These are phyloP conservation scores for Apotomis turbidana DNA, from an alignment of 2,888 invertebrate genomes.

Conservation along the genomic window DNA sequence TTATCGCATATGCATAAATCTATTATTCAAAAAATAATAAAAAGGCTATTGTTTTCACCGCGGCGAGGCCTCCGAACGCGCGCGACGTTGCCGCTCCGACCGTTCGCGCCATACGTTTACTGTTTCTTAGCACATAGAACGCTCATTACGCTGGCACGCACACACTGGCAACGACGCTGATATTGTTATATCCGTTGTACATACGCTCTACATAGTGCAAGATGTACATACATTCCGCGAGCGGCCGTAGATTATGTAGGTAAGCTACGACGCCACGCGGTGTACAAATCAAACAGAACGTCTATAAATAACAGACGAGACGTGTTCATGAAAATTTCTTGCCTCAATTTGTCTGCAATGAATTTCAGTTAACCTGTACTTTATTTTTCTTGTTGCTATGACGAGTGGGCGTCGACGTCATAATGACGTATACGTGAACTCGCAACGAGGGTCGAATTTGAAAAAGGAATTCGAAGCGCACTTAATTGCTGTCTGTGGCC, in stretches of 20 bases:
- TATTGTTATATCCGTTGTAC: constrained; percentile 73
- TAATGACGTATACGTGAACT: constrained; percentile 26
- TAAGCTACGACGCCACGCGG: constrained; percentile 68
- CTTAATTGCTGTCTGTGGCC: constrained; percentile 26
- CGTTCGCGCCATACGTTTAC: constrained; percentile 84
- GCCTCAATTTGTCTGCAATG: constrained; percentile 45
- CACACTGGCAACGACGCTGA: constrained; percentile 54
- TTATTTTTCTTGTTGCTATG: constrained; percentile 21
- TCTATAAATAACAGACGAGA: constrained; percentile 75
- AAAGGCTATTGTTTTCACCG: constrained; percentile 78
- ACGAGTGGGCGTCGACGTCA: constrained; percentile 31
- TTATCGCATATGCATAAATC: constrained; percentile 50
- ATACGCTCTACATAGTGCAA: constrained; percentile 73
- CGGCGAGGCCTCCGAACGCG: constrained; percentile 73
- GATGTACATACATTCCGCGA: constrained; percentile 79
- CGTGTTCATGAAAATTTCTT: constrained; percentile 69
- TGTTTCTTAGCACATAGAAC: constrained; percentile 84
- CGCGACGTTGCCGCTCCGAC: constrained; percentile 77
- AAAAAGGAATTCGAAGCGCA: constrained; percentile 29
- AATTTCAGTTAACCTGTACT: constrained; percentile 39
- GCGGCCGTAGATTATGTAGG: constrained; percentile 76
- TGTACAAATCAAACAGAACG: constrained; percentile 78
- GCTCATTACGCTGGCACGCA: constrained; percentile 75
- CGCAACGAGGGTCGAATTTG: constrained; percentile 9
- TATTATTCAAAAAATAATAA: constrained; percentile 64